Conservation (phyloP, 2,113 vertebrate species). For the Lamprologus speciosus region DNA sequence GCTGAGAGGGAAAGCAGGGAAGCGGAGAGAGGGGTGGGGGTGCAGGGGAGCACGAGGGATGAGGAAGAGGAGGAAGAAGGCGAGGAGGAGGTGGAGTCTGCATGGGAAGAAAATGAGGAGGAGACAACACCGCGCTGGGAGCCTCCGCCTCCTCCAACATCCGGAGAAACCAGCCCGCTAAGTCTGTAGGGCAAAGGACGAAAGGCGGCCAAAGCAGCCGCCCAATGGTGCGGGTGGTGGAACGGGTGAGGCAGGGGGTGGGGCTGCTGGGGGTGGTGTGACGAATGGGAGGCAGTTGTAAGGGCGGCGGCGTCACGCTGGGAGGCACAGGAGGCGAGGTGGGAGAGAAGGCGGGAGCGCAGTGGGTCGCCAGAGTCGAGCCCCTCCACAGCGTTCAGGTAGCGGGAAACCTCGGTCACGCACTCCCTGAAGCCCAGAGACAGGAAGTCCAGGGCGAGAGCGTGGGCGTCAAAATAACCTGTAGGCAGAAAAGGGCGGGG, state of each 20-base stretch:
- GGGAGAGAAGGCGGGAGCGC: constrained; percentile 83
- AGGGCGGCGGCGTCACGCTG: constrained; percentile 84
- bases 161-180: constrained; percentile 37
- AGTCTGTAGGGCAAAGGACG: constrained; percentile 77
- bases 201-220: constrained; percentile 60
- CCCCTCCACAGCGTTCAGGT: constrained; percentile 84
- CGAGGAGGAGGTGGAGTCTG: constrained; percentile 61
- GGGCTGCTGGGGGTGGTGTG: constrained; percentile 27
- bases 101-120: background rate
- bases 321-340: constrained; percentile 84
- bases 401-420: constrained; percentile 84
- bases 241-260: constrained; percentile 73
- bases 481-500: background rate
- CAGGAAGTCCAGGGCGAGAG: constrained; percentile 95
- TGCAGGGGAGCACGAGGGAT: constrained; percentile 63
- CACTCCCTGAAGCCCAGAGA: constrained; percentile 94
- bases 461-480: constrained; percentile 87
- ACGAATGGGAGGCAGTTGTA: constrained; percentile 46
- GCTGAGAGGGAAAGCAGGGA: constrained; percentile 85
- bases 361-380: constrained; percentile 83
- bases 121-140: constrained; percentile 69
- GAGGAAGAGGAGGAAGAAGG: constrained; percentile 51
- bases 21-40: constrained; percentile 74
- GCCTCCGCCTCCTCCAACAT: constrained; percentile 57
- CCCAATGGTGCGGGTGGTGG: constrained; percentile 80